These are phyloP conservation scores for Zaprionus nigranus DNA, from an alignment of 1,140 invertebrate genomes.

Conservation along the genomic window DNA sequence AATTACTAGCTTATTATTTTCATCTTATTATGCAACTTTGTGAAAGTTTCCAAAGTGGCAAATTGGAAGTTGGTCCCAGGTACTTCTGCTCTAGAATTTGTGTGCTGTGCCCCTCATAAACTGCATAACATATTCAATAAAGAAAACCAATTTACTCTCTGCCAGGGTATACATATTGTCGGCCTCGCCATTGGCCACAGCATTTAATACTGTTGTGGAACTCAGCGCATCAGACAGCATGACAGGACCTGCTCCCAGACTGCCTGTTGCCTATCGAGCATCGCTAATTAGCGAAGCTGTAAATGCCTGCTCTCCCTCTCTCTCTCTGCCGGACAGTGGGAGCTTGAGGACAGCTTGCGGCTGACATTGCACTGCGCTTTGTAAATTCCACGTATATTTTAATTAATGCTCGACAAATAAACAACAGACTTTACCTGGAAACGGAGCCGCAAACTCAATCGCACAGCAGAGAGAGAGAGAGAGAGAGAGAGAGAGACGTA, in stretches of 20 bases:
- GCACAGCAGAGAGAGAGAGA: neutral
- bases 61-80: too few species aligned
- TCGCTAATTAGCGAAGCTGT: slow-evolving; percentile 2
- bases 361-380: slow-evolving; percentile 22
- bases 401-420: slow-evolving; percentile 40
- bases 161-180: neutral
- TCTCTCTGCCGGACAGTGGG: neutral
- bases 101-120: too few species aligned
- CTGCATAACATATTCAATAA: too few species aligned
- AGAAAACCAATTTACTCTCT: too few species aligned
- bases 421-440: slow-evolving; percentile 9
- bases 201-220: slow-evolving; percentile 6
- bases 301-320: neutral
- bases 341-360: neutral
- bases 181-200: neutral
- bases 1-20: neutral
- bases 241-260: neutral
- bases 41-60: too few species aligned
- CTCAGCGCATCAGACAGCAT: neutral
- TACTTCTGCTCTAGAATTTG: too few species aligned
- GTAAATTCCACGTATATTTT: slow-evolving; percentile 33
- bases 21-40: too few species aligned
- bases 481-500: neutral
- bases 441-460: slow-evolving; percentile 40
- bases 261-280: too few species aligned